Conservation (phyloP, 2,113 vertebrate species). For the Oncorhynchus gorbuscha region DNA sequence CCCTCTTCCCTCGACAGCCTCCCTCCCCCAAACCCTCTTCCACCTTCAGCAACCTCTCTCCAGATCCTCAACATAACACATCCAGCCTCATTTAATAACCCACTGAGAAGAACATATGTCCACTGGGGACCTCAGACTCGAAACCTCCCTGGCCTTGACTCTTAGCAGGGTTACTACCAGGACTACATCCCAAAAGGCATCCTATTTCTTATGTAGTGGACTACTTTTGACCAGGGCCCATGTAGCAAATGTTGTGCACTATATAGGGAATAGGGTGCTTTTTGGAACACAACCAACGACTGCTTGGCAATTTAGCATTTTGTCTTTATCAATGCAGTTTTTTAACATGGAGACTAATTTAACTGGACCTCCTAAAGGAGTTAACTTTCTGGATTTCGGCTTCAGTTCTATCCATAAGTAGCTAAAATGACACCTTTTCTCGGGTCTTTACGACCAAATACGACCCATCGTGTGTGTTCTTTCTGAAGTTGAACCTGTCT, state of each 20-base stretch:
- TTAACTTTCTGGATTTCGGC: constrained; percentile 23
- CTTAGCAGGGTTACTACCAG: constrained; percentile 41
- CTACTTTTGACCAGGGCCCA: too few relatives aligned
- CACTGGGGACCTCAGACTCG: constrained; percentile 43
- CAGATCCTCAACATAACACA: constrained; percentile 33
- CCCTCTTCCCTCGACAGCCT: background rate
- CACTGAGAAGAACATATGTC: constrained; percentile 42
- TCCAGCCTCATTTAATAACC: constrained; percentile 31
- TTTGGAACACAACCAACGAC: too few relatives aligned
- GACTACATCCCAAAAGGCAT: background rate
- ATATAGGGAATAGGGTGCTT: background rate
- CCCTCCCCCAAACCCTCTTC: background rate
- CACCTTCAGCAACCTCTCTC: too few relatives aligned
- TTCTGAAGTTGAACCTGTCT: background rate
- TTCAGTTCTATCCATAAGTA: background rate
- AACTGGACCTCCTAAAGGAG: constrained; percentile 40
- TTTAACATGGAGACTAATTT: constrained; percentile 29
- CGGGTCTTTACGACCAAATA: background rate
- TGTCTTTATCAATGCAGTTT: constrained; percentile 33
- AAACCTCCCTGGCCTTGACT: constrained; percentile 19
- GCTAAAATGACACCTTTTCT: background rate
- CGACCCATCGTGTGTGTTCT: background rate
- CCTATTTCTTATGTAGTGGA: too few relatives aligned
- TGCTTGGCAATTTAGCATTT: constrained; percentile 42
- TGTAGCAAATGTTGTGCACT: too few relatives aligned